These are phyloP conservation scores for Sparidentex hasta DNA, from an alignment of 2,797 vertebrate species.

Conservation along the genomic window DNA sequence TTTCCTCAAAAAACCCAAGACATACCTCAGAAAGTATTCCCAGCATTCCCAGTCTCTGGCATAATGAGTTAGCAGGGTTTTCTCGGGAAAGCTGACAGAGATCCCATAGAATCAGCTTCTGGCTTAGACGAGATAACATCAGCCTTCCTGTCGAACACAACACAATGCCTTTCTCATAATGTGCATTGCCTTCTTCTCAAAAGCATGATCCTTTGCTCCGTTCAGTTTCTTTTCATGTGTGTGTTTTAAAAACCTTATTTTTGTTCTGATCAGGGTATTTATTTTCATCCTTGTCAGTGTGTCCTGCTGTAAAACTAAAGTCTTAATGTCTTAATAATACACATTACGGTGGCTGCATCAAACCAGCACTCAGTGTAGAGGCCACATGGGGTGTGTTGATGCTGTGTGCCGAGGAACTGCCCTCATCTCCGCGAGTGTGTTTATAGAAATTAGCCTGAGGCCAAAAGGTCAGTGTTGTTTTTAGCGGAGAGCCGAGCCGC, in stretches of 20 bases:
- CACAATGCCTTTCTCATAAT: conserved; percentile 39
- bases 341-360: conserved; percentile 6
- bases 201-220: not conserved
- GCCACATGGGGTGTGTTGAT: conserved; percentile 12
- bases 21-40: conserved; percentile 61
- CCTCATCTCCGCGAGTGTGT: conserved; percentile 38
- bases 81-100: conserved; percentile 26
- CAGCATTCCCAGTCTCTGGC: conserved; percentile 53
- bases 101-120: conserved; percentile 27
- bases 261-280: not conserved
- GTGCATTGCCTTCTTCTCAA: not conserved
- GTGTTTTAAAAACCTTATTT: not conserved
- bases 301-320: not conserved
- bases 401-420: conserved; percentile 19
- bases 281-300: not conserved
- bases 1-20: conserved; percentile 58
- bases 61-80: conserved; percentile 33
- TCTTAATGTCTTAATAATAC: not conserved
- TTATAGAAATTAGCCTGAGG: conserved; percentile 67
- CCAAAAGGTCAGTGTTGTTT: conserved; percentile 58
- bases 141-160: conserved; percentile 18
- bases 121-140: conserved; percentile 48
- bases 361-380: not conserved
- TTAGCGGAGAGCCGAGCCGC: conserved; percentile 27
- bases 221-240: not conserved